Conservation (phyloP, 1,140 invertebrate genomes). For the Macrobrachium nipponense region DNA sequence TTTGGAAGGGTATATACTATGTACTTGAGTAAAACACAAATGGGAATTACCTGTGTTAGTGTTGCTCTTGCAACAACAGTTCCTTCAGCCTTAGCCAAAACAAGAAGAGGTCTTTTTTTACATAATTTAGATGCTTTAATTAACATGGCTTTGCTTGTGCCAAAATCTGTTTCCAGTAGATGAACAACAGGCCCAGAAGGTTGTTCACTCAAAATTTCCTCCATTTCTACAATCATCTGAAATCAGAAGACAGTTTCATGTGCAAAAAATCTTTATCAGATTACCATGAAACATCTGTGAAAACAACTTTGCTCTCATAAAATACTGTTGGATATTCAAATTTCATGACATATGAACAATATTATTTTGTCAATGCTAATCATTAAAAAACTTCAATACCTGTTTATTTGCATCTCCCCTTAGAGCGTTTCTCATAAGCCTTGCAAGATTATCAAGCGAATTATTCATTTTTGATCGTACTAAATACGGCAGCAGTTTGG, state of each 20-base stretch:
- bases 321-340: neutral
- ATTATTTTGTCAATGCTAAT: neutral
- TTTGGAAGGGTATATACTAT: neutral
- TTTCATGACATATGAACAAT: neutral
- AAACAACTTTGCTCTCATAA: too few relatives aligned
- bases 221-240: constrained; percentile 47
- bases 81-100: constrained; percentile 41
- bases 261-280: too few relatives aligned
- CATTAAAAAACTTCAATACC: neutral
- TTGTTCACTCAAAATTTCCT: constrained; percentile 16
- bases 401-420: constrained; percentile 36
- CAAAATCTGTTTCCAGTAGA: constrained; percentile 47
- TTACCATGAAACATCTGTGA: too few relatives aligned
- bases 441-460: neutral
- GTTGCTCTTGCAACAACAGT: constrained; percentile 27
- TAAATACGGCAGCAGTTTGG: neutral
- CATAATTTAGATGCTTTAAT: constrained; percentile 27
- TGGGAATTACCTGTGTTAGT: constrained; percentile 26
- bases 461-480: neutral
- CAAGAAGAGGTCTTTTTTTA: constrained; percentile 33
- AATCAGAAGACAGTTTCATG: neutral
- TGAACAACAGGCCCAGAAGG: constrained; percentile 30
- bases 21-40: neutral
- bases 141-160: constrained; percentile 35
- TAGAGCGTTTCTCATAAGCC: neutral